Base-by-base conservation (phyloP, 1,140 invertebrate genomes). In the Platyura marginata region DNA sequence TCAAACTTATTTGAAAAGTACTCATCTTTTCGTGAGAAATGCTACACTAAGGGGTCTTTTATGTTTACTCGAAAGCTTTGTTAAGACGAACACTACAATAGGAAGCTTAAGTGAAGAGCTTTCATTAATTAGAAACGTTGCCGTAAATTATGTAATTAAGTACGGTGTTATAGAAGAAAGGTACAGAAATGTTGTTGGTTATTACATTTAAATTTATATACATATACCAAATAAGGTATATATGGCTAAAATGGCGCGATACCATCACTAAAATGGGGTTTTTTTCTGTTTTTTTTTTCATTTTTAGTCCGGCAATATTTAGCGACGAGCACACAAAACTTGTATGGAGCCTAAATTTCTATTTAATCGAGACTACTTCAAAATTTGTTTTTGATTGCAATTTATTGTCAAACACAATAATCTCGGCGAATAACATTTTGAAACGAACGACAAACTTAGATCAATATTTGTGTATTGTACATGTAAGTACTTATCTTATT, bases 21-120 rank as follows among this genome's bases (percentile, higher is more conserved):
- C 25, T 6, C 13, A 29, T 29, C 25, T 29, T 13, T 29, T 13
- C 25, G 13, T 29, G 63, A 69, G 74, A 52, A 72, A 81, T 32
- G 69, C 77, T 10, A 70, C 77, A 21, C 57, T 89, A 16, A 72
- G 82, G 54, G 83, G 83, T 2, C 59, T 79, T n/a, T 61, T 87
- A 5, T 87, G 83, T 57, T 56, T 90, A 36, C 62, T 89, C 32
- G 75, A 75, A 70, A 79, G 70, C 46, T 71, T 68, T 40, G 63
- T 67, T 44, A 55, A 73, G 10, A 62, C 66, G 2, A 69, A 70
- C 44, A 72, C 67, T 41, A 65, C 67, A 16, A 66, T 69, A 45
- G 66, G 65, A 32, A 59, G 59, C 42, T 55, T 68, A 40, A 66
- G 66, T 33, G 74, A 77, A 44, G 70, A 75, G 37, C 63, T 73